Evolutionary conservation across 92 coral and sea anemone species (phyloP), one percentile per base, ranked within the genome.

Genomic region (Paragorgia papillata): DNA sequence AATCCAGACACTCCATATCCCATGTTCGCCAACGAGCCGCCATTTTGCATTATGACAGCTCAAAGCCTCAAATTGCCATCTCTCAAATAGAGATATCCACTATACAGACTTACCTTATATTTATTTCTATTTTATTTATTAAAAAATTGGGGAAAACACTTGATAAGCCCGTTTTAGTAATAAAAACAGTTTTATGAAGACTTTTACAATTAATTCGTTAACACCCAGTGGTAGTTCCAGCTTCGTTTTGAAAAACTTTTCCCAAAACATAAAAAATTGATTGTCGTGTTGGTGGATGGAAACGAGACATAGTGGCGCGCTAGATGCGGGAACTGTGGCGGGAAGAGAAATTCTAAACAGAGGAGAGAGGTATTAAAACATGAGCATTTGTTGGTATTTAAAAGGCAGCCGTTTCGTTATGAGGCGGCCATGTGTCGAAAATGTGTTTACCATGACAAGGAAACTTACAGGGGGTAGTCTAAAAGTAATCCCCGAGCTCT

Each of bases 11-110:
- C 26, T 68, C 60, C 3, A 68, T 21, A 29, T 68, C 75, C 75
- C 75, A 68, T 6, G 59, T 68, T 13, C 75, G 75, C 75, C 75
- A 68, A 25, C 75, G 50, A 35, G 51, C n/a, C 12, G 58, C 75
- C 75, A 68, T 68, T 5, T 20, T 39, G 49, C 43, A 21, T n/a
- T n/a, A n/a, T n/a, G n/a, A 34, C 28, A 12, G 41, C 33, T 43
- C 6, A n/a, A 22, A 0, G 22, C 22, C 20, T 7, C 25, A 3
- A n/a, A 17, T 19, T 64, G 19, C 43, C 43, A 62, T 62, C 5
- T 21, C 39, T 55, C 24, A 55, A 2, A 55, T 19, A 27, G 24
- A 55, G 10, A 55, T 27, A n/a, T n/a, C n/a, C n/a, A n/a, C n/a
- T n/a, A n/a, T n/a, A n/a, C n/a, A n/a, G n/a, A n/a, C n/a, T n/a